phyloP scores from a whole-genome alignment of 2,797 vertebrate genomes.

The Argyrosomus regius region DNA sequence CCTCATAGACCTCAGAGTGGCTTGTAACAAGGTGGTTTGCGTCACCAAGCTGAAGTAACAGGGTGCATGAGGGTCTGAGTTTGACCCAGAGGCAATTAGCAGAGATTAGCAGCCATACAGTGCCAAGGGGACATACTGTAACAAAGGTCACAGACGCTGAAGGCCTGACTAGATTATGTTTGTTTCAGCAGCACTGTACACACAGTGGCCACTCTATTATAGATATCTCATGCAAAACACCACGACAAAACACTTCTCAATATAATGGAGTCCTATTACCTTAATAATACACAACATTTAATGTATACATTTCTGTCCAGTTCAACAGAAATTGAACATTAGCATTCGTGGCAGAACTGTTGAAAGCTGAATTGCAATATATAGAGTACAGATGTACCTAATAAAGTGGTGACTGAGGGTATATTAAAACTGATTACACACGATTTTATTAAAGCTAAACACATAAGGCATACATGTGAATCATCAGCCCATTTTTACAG shows the following conservation, averaged over 20 bases:
- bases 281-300: neutral
- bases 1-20: slow-evolving; percentile 8
- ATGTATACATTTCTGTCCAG: neutral
- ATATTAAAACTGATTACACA: slow-evolving; percentile 5
- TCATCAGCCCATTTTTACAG: neutral
- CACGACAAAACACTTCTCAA: neutral
- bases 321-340: too few species aligned
- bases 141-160: slow-evolving; percentile 36
- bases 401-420: too few species aligned
- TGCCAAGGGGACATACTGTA: slow-evolving; percentile 27
- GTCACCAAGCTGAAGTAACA: slow-evolving; percentile 18
- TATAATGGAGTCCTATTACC: neutral
- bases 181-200: slow-evolving; percentile 11
- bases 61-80: slow-evolving; percentile 18
- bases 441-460: slow-evolving; percentile 4
- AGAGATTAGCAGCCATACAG: slow-evolving; percentile 42
- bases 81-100: slow-evolving; percentile 56
- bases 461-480: slow-evolving; percentile 1
- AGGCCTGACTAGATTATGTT: slow-evolving; percentile 13
- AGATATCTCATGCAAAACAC: too few species aligned
- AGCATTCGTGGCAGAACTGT: neutral
- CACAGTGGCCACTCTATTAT: neutral
- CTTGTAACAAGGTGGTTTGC: slow-evolving; percentile 22
- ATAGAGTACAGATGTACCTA: too few species aligned
- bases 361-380: neutral